Base-by-base conservation (phyloP, 2,888 invertebrate genomes). In the Brachypterus glaber region DNA sequence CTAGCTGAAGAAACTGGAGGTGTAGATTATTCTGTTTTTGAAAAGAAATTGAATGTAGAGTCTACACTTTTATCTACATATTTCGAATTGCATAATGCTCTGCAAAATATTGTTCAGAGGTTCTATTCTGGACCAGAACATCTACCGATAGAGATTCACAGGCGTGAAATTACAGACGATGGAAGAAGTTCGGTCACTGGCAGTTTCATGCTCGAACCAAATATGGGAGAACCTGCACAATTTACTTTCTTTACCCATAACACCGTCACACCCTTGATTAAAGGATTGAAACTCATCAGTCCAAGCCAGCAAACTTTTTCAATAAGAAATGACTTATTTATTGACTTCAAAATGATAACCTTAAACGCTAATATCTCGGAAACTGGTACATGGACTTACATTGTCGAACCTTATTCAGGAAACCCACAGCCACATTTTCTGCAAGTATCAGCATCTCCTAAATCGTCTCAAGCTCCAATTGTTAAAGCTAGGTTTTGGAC, bases 391-490 rank as follows among this genome's bases (percentile, higher is more conserved):
- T 76, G 76, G 76, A 70, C 71, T 1, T 75, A 75, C 53, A 69
- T 66, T 14, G 70, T 76, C 17, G 74, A 74, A 49, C 66, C 73
- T 2, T 68, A 69, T 39, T 60, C 68, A 17, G 74, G 74, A 8
- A 73, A 70, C 48, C 74, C 74, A 0, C 73, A 75, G 51, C 72
- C 76, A 0, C 74, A 76, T 54, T 74, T 70, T 50, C 67, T 77
- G 1, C 74, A 76, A 62, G 74, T 77, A 1, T 66, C 71, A 49
- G 74, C 76, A 1, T 72, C 72, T 2, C 74, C 74, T 1, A 58
- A 59, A 35, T 61, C 66, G 0, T 51, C 61, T 24, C 57, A 60
- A 18, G 58, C 64, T 5, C 67, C 66, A 11, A 64, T 70, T 4
- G 64, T 72, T 1, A 50, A 59, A 18, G 68, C 71, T 1, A 60